Base-by-base conservation (phyloP, 2,797 vertebrate species). In the Rhinophrynus dorsalis region DNA sequence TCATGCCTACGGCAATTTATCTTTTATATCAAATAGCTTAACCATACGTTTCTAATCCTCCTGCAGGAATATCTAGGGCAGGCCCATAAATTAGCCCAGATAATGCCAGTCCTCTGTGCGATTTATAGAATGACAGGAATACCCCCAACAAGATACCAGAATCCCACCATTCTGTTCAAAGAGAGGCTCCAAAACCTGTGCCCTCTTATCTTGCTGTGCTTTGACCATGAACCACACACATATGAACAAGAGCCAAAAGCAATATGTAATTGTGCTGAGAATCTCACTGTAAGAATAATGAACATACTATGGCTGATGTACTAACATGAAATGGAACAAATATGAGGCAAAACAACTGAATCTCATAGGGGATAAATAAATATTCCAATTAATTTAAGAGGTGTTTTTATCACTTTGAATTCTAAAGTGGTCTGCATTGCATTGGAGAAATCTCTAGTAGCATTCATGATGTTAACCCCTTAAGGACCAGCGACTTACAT, bases 211-310 rank as follows among this genome's bases (percentile, higher is more conserved):
- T 60, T n/a, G 20, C 24, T 44, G 35, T 59, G 67, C 47, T 27
- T n/a, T 62, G 47, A 44, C 47, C 67, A 45, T 69, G 57, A 61
- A 62, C 47, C 48, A 51, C 23, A 18, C 65, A 12, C 3, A 32
- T n/a, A 30, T 30, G 24, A 52, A 52, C 26, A n/a, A 2, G 0
- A 52, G 48, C 24, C 48, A n/a, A 30, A 29, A 40, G 12, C 13
- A 29, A 29, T 62, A 6, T 32, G 18, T 18, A 52, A 11, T 52
- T 9, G 6, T 45, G 13, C 60, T 73, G 20, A 69, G n/a, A 17
- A 44, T 44, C 18, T 38, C 1, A 17, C 17, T 13, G 1, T 15
- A 44, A 1, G 15, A 6, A 17, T 6, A 44, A 10, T 38, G n/a
- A n/a, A n/a, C n/a, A n/a, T n/a, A n/a, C n/a, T n/a, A n/a, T n/a